Evolutionary conservation across 1,140 invertebrate species (phyloP).

Genomic region (Drosophila pectinifera): DNA sequence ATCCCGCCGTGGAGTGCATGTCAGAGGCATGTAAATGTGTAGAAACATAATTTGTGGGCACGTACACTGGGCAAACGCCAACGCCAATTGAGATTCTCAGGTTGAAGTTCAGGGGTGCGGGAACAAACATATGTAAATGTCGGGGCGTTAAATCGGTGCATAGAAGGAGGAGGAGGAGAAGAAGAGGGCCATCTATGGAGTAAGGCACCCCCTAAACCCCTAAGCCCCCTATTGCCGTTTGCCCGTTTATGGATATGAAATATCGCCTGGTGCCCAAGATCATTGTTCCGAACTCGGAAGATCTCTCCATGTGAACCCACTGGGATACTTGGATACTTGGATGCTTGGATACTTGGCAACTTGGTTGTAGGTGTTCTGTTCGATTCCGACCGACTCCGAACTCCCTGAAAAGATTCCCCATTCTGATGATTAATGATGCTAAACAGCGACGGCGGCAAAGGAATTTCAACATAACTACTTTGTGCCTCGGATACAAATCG

Average conservation of each 20-base stretch:
- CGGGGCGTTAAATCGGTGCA: constrained; percentile 83
- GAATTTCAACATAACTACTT: constrained; percentile 84
- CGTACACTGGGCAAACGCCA: constrained; percentile 75
- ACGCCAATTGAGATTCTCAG: constrained; percentile 66
- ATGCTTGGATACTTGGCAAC: background rate
- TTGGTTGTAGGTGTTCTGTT: constrained; percentile 57
- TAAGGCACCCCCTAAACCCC: background rate
- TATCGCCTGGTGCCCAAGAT: constrained; percentile 66
- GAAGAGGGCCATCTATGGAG: constrained; percentile 3
- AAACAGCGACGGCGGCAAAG: constrained; percentile 62
- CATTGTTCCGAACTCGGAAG: constrained; percentile 71
- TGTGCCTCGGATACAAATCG: constrained; percentile 84
- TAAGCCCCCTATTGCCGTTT: constrained; percentile 10
- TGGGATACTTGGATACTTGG: constrained; percentile 21
- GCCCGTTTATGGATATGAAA: constrained; percentile 79
- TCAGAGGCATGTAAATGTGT: constrained; percentile 82
- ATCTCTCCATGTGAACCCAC: constrained; percentile 44
- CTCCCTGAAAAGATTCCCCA: constrained; percentile 77
- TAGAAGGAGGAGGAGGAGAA: constrained; percentile 38
- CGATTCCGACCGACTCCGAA: background rate
- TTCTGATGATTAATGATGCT: constrained; percentile 81
- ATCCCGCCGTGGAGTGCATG: constrained; percentile 71
- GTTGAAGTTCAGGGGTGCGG: constrained; percentile 44
- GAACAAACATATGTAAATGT: constrained; percentile 77
- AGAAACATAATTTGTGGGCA: constrained; percentile 82